Evolutionary conservation across 2,113 vertebrate species (phyloP).

Genomic region (Tragelaphus strepsiceros): DNA sequence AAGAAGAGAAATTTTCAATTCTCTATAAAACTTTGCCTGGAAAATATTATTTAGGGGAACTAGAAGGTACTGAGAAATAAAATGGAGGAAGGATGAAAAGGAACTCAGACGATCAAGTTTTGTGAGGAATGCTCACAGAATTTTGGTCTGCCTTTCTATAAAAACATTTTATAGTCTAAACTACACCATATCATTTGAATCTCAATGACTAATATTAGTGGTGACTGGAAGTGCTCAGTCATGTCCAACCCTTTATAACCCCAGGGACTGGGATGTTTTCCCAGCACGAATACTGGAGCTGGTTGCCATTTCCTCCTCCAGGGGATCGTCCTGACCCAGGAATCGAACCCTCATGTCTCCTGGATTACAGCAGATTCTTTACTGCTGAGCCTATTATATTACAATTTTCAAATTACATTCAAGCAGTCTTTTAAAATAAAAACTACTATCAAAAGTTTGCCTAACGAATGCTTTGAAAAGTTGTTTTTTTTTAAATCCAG

Average conservation of each 20-base stretch:
- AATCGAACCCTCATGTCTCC: neutral
- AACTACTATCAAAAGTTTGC: neutral
- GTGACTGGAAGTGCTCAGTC: neutral
- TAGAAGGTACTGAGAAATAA: neutral
- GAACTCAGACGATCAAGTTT: neutral
- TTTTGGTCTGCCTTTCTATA: constrained; percentile 31
- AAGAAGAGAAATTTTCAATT: neutral
- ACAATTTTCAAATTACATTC: constrained; percentile 23
- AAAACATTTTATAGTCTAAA: neutral
- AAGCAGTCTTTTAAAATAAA: constrained; percentile 28
- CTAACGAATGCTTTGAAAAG: neutral
- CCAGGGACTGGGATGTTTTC: neutral
- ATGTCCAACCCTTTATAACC: neutral
- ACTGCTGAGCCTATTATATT: neutral
- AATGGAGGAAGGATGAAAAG: neutral
- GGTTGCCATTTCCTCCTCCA: neutral
- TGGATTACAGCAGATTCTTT: neutral
- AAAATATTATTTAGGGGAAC: neutral
- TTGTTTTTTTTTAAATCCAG: neutral
- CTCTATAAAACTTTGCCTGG: neutral
- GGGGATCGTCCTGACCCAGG: neutral
- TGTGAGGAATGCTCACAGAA: neutral
- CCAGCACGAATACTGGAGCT: neutral
- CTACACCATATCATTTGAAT: constrained; percentile 9
- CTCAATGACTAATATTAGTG: neutral